Percentiles rank a stretch among this genome's conserved stretches.
Conservation (phyloP, 2,888 invertebrate species). For the Lithophane socia region DNA sequence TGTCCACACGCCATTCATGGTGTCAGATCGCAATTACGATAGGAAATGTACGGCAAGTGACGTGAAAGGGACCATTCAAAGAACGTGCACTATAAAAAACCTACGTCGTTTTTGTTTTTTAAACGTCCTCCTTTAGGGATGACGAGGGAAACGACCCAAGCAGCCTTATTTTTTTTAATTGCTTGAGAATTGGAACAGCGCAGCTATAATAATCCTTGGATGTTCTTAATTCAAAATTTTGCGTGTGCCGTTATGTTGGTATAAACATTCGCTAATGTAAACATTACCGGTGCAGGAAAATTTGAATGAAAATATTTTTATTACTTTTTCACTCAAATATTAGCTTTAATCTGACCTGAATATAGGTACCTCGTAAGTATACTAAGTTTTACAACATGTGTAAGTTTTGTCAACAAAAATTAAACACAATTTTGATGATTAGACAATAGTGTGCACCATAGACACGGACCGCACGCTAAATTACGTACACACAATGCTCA, state of each 20-base stretch:
- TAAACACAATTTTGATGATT: background rate
- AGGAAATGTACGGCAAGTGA: slow-evolving; percentile 72
- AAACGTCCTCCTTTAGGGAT: slow-evolving; percentile 59
- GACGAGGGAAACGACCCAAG: slow-evolving; percentile 53
- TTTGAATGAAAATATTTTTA: background rate
- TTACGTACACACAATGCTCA: slow-evolving; percentile 6
- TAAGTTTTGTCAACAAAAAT: background rate
- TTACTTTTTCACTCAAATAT: background rate
- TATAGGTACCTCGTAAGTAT: too few species aligned
- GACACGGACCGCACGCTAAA: slow-evolving; percentile 4
- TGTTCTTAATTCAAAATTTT: slow-evolving; percentile 24
- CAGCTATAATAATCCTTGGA: slow-evolving; percentile 7
- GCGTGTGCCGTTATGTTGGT: background rate
- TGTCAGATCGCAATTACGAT: slow-evolving; percentile 79
- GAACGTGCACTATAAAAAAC: slow-evolving; percentile 67
- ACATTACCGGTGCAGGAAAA: background rate
- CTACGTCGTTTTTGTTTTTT: slow-evolving; percentile 66
- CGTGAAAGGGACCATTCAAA: slow-evolving; percentile 71
- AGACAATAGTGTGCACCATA: background rate
- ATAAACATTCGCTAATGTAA: background rate
- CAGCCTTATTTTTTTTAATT: slow-evolving; percentile 55
- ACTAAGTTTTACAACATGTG: background rate
- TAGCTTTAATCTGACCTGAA: background rate
- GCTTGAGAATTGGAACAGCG: slow-evolving; percentile 34
- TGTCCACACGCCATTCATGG: slow-evolving; percentile 72